Conservation (phyloP, 2,113 vertebrate genomes). For the Setophaga coronata region DNA sequence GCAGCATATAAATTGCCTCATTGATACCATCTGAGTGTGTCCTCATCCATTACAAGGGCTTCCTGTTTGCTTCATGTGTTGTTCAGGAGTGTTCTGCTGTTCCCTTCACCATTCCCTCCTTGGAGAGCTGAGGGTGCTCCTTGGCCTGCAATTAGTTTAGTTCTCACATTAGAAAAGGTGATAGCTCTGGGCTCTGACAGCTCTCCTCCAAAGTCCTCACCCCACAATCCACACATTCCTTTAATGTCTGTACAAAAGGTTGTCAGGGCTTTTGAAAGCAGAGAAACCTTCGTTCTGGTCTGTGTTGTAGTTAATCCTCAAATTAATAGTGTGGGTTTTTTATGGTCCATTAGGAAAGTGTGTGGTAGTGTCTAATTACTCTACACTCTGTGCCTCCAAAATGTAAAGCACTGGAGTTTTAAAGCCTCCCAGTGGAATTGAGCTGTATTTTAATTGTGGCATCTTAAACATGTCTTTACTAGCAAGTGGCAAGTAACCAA, state of each 20-base stretch:
- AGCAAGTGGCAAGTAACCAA: background rate
- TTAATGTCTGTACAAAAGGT: slow-evolving; percentile 8
- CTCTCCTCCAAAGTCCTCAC: background rate
- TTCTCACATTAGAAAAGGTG: slow-evolving; percentile 11
- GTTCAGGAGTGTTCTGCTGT: background rate
- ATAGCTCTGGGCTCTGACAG: slow-evolving; percentile 1
- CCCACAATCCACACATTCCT: background rate
- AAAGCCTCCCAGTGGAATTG: slow-evolving; percentile 22
- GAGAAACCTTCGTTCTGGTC: background rate
- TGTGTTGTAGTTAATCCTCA: slow-evolving; percentile 29
- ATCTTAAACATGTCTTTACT: background rate
- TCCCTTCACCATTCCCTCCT: background rate
- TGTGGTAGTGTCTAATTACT: slow-evolving; percentile 53
- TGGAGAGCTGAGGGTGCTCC: background rate
- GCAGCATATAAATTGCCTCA: slow-evolving; percentile 54
- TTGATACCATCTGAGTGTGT: slow-evolving; percentile 31
- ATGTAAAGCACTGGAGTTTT: slow-evolving; percentile 32
- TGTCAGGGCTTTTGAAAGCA: slow-evolving; percentile 21
- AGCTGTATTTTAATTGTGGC: slow-evolving; percentile 23
- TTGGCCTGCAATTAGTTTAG: slow-evolving; percentile 17
- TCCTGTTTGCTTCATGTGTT: background rate
- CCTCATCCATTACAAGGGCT: background rate
- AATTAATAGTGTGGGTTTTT: slow-evolving; percentile 31
- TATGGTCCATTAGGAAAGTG: slow-evolving; percentile 48
- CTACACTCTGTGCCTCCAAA: slow-evolving; percentile 9